Conservation (phyloP, 2,797 vertebrate genomes). For the Meriones psammophilus region DNA sequence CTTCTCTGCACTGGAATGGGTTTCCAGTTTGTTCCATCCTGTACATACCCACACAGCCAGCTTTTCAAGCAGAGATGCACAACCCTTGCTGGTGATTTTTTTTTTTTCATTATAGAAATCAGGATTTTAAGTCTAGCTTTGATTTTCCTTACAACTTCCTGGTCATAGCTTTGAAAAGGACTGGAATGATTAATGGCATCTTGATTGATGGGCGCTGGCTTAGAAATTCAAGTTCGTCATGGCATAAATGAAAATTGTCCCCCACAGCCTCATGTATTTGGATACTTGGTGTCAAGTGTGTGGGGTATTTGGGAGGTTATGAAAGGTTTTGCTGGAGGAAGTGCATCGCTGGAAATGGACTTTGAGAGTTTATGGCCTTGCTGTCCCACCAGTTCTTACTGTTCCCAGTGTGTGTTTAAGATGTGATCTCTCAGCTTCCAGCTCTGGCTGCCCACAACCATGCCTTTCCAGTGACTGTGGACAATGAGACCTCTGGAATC, state of each 20-base stretch:
- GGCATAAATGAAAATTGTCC: not conserved
- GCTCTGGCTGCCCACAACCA: not conserved
- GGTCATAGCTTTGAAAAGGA: slow-evolving; percentile 93
- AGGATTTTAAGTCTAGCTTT: slow-evolving; percentile 91
- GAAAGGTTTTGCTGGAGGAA: not conserved
- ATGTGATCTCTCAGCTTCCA: not conserved
- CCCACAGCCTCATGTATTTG: not conserved
- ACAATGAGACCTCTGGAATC: not conserved
- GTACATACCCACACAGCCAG: slow-evolving; percentile 81
- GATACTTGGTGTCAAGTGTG: not conserved
- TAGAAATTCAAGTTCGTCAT: not conserved
- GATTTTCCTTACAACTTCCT: slow-evolving; percentile 90
- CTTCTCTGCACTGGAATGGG: not conserved
- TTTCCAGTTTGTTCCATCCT: slow-evolving; percentile 22
- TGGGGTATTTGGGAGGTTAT: not conserved
- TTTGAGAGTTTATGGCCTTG: not conserved
- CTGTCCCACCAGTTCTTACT: not conserved
- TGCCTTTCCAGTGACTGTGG: not conserved
- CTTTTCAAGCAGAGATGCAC: slow-evolving; percentile 93
- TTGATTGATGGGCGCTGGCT: not conserved
- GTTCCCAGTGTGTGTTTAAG: not conserved
- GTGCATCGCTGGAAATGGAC: not conserved
- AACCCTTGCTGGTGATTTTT: slow-evolving; percentile 89
- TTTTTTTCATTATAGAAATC: slow-evolving; percentile 88
- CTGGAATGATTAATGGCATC: slow-evolving; percentile 83